Conservation (phyloP, 2,797 vertebrate genomes). For the Tenualosa thibaudeaui region DNA sequence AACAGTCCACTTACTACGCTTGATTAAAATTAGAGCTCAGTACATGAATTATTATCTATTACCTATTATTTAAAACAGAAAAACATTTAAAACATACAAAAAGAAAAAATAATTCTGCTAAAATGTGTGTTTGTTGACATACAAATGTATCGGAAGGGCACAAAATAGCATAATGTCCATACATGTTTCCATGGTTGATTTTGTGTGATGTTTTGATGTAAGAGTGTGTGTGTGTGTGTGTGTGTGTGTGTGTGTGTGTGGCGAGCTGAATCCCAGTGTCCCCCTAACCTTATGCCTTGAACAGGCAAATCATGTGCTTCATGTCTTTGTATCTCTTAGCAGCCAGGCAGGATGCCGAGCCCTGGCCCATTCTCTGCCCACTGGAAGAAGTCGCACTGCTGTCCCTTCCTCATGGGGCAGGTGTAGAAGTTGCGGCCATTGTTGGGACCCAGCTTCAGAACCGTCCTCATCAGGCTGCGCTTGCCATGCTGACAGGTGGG, state of each 20-base stretch:
- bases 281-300: too few species aligned
- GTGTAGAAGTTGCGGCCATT: conserved; percentile 90
- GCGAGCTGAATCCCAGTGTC: too few species aligned
- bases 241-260: background rate
- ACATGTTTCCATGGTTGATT: background rate
- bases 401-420: conserved; percentile 79
- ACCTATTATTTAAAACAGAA: background rate
- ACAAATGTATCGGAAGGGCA: background rate
- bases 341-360: conserved; percentile 67
- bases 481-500: conserved; percentile 87
- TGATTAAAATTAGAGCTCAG: background rate
- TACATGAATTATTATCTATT: background rate
- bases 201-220: too few species aligned
- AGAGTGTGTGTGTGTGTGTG: background rate
- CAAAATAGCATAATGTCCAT: background rate
- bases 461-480: conserved; percentile 84
- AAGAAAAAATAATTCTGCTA: background rate
- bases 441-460: conserved; percentile 91
- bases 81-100: background rate
- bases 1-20: background rate
- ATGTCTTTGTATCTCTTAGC: conserved; percentile 42
- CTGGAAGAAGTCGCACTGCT: conserved; percentile 91
- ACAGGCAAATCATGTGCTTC: too few species aligned
- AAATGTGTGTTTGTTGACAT: background rate
- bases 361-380: conserved; percentile 78